phyloP scores from a whole-genome alignment of 1,140 invertebrate species.

The Camponotus pennsylvanicus region DNA sequence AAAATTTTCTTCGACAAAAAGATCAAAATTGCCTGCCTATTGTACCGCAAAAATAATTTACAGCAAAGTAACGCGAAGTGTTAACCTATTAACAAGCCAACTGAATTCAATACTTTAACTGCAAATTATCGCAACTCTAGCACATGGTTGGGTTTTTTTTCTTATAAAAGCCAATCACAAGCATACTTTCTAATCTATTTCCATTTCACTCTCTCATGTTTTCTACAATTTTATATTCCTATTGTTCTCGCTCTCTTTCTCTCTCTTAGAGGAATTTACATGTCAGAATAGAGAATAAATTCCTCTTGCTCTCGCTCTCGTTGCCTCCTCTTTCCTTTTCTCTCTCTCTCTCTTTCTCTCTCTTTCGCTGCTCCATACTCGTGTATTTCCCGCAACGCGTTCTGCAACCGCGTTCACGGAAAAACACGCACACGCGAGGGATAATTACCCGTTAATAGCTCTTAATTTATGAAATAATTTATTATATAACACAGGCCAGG shows the following conservation, averaged over 20 bases:
- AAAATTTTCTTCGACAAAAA: slow-evolving; percentile 1
- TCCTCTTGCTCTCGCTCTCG: slow-evolving; percentile 4
- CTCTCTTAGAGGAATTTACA: slow-evolving; percentile 50
- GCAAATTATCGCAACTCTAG: slow-evolving; percentile 44
- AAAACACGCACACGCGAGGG: slow-evolving; percentile 77
- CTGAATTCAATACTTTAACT: slow-evolving; percentile 42
- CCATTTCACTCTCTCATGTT: slow-evolving; percentile 41
- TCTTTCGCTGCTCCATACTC: slow-evolving; percentile 45
- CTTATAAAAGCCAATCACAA: slow-evolving; percentile 34
- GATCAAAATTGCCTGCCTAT: slow-evolving; percentile 9
- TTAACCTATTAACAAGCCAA: slow-evolving; percentile 48
- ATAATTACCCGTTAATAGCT: slow-evolving; percentile 80
- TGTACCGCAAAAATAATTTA: slow-evolving; percentile 31
- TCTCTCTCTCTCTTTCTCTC: slow-evolving; percentile 8
- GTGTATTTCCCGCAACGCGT: slow-evolving; percentile 72
- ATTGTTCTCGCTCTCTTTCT: slow-evolving; percentile 27
- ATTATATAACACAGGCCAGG: slow-evolving; percentile 76
- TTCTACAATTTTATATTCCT: slow-evolving; percentile 56
- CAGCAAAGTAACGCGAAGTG: slow-evolving; percentile 24
- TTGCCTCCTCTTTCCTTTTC: background rate
- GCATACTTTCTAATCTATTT: slow-evolving; percentile 59
- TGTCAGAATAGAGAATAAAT: slow-evolving; percentile 47
- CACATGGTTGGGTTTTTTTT: slow-evolving; percentile 16
- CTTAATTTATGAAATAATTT: slow-evolving; percentile 81
- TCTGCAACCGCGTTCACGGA: slow-evolving; percentile 76